phyloP scores from a whole-genome alignment of 35 echinoderm and acorn worm species.

The Eucidaris tribuloides region DNA sequence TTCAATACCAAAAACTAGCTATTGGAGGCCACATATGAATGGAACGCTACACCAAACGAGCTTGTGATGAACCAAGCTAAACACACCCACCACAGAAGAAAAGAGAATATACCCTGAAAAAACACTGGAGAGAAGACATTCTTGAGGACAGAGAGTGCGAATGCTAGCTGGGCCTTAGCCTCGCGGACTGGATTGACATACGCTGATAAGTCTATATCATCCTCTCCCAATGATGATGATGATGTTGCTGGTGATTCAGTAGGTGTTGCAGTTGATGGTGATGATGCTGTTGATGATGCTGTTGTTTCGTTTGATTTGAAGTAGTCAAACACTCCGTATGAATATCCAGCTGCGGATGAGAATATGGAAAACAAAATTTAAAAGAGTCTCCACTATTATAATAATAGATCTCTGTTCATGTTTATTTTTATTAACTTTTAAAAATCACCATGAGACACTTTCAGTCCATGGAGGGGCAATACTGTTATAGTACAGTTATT shows the following conservation, averaged over 20 bases:
- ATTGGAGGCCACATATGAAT: constrained; percentile 51
- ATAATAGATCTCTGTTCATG: no score
- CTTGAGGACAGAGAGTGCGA: constrained; percentile 44
- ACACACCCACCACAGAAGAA: constrained; percentile 90
- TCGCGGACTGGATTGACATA: constrained; percentile 39
- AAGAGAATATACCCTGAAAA: constrained; percentile 71
- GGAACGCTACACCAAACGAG: constrained; percentile 83
- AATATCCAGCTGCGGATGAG: constrained; percentile 29
- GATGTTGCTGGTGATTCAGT: background rate
- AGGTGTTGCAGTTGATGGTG: background rate
- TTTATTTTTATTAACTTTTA: no score
- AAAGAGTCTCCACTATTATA: no score
- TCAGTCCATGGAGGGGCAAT: no score
- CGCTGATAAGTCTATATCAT: constrained; percentile 18
- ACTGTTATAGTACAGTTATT: no score
- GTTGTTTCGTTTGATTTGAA: constrained; percentile 8
- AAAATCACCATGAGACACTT: no score
- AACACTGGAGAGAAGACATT: constrained; percentile 80
- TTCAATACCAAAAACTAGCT: no score
- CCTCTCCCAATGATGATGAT: background rate
- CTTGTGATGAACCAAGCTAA: constrained; percentile 83
- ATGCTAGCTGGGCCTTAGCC: constrained; percentile 57
- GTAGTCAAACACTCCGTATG: constrained; percentile 45
- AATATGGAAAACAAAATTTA: background rate
- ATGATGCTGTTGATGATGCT: background rate